Evolutionary conservation across 2,888 invertebrate species (phyloP).

Genomic region (Eupithecia abbreviata): DNA sequence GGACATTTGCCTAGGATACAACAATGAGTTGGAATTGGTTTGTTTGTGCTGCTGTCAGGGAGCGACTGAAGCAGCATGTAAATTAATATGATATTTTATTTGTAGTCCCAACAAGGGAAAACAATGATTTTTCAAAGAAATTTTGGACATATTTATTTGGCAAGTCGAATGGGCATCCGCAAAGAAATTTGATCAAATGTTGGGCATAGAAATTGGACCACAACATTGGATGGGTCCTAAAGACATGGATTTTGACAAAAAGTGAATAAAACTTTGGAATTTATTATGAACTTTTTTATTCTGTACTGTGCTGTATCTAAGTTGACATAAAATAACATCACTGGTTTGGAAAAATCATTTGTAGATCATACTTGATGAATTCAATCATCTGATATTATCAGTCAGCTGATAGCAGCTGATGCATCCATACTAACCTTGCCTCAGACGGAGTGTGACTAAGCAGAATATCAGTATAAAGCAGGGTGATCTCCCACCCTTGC

Average conservation of each 20-base stretch:
- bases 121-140: too few species aligned
- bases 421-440: slow-evolving; percentile 60
- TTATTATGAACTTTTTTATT: not conserved
- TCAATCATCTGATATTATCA: not conserved
- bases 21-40: not conserved
- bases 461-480: slow-evolving; percentile 93
- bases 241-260: not conserved
- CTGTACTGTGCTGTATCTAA: not conserved
- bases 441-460: slow-evolving; percentile 83
- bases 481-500: slow-evolving; percentile 94
- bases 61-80: not conserved
- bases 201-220: not conserved
- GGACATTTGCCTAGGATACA: not conserved
- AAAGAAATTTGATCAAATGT: too few species aligned
- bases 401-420: slow-evolving; percentile 22
- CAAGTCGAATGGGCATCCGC: too few species aligned
- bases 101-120: not conserved
- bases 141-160: too few species aligned
- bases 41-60: not conserved
- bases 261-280: not conserved
- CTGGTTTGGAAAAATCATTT: not conserved
- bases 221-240: not conserved
- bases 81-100: not conserved
- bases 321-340: not conserved
- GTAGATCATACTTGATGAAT: not conserved